Evolutionary conservation across 2,888 invertebrate genomes (phyloP).

Genomic region (Gandaritis pyraliata): DNA sequence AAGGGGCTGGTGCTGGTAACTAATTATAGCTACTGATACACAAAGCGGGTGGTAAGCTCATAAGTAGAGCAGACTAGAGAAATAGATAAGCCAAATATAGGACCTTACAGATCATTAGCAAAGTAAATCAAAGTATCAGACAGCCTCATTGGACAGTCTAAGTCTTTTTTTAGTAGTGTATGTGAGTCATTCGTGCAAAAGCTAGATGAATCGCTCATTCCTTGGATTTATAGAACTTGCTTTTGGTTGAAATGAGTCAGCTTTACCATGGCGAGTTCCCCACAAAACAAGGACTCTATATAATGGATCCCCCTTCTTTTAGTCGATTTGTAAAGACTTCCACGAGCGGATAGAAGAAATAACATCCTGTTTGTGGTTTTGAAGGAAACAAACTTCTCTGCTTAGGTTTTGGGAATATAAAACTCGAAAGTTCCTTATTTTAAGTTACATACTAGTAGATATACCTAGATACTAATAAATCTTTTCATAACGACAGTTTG

Average conservation of each 20-base stretch:
- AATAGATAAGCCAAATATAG: background rate
- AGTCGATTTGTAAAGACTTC: slow-evolving; percentile 16
- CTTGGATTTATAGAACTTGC: slow-evolving; percentile 10
- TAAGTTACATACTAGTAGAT: too few species aligned
- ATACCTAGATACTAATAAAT: too few species aligned
- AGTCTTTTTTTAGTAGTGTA: slow-evolving; percentile 1
- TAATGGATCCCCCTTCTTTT: slow-evolving; percentile 10
- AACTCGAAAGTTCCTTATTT: too few species aligned
- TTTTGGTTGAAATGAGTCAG: slow-evolving; percentile 12
- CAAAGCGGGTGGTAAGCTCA: slow-evolving; percentile 3
- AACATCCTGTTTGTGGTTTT: slow-evolving; percentile 20
- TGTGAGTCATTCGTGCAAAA: slow-evolving; percentile 7
- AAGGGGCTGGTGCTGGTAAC: background rate
- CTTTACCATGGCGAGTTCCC: background rate
- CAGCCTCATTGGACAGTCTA: too few species aligned
- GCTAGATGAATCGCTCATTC: background rate
- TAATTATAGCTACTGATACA: slow-evolving; percentile 2
- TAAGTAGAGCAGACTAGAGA: background rate
- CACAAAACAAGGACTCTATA: slow-evolving; percentile 4
- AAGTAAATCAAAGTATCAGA: slow-evolving; percentile 4
- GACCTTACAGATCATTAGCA: background rate
- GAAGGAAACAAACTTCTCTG: slow-evolving; percentile 10
- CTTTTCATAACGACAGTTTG: too few species aligned
- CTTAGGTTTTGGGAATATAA: slow-evolving; percentile 5
- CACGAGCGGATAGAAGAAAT: slow-evolving; percentile 8